A percentile compares a stretch with the other conserved stretches of the same genome.
Evolutionary conservation across 2,888 invertebrate genomes (phyloP).

Genomic region (Drosophila eohydei): DNA sequence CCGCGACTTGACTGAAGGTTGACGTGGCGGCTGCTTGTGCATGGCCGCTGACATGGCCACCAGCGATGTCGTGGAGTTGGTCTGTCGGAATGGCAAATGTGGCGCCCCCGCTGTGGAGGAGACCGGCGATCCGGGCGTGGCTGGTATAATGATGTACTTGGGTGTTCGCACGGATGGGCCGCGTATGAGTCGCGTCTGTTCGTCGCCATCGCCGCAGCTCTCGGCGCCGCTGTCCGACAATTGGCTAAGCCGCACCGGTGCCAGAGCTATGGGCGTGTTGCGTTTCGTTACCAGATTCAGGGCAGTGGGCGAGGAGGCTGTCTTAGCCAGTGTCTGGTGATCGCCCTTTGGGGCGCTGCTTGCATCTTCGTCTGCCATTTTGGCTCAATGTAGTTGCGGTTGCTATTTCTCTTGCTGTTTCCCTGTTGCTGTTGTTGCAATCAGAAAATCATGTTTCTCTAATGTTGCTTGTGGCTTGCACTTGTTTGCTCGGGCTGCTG

Average conservation of each 20-base stretch:
- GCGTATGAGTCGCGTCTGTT: constrained; percentile 81
- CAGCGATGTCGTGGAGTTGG: constrained; percentile 75
- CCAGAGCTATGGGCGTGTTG: constrained; percentile 55
- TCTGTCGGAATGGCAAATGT: constrained; percentile 65
- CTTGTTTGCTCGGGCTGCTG: constrained; percentile 27
- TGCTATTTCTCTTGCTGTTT: constrained; percentile 9
- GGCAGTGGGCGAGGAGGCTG: constrained; percentile 67
- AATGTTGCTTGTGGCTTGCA: constrained; percentile 29
- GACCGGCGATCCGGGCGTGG: constrained; percentile 68
- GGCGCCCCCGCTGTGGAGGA: constrained; percentile 16
- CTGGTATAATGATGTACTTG: constrained; percentile 84
- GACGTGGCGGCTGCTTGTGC: constrained; percentile 61
- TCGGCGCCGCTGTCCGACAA: constrained; percentile 82
- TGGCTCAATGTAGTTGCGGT: constrained; percentile 11
- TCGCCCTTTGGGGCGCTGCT: constrained; percentile 16
- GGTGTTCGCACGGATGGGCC: constrained; percentile 80
- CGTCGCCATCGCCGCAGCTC: constrained; percentile 80
- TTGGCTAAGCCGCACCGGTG: constrained; percentile 77
- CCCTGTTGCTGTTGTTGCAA: constrained; percentile 23
- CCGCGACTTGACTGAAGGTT: constrained; percentile 59
- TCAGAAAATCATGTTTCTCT: constrained; percentile 66
- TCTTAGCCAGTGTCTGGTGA: constrained; percentile 49
- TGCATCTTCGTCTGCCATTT: constrained; percentile 53
- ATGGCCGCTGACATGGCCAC: constrained; percentile 65
- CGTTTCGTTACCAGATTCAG: constrained; percentile 54